Percentiles rank a stretch among this genome's conserved stretches.
phyloP scores from a whole-genome alignment of 2,888 invertebrate genomes.

The Hesperia comma region DNA sequence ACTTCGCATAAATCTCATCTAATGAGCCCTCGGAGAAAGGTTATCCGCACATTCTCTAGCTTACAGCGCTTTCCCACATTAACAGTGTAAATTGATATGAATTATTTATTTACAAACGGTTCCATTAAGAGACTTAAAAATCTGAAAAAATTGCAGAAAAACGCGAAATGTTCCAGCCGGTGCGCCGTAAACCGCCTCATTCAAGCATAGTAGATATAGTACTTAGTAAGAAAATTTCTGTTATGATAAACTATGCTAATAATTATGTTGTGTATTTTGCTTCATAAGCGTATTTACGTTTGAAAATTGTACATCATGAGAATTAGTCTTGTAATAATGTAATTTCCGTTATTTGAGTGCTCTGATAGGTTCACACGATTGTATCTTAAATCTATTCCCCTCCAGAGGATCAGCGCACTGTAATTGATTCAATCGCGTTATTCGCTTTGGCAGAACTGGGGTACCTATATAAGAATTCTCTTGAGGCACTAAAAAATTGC shows the following conservation, averaged over 20 bases:
- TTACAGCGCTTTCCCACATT: constrained; percentile 68
- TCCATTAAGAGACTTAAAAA: constrained; percentile 60
- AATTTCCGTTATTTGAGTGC: not conserved
- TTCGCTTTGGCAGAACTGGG: too few relatives aligned
- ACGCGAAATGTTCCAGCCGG: constrained; percentile 58
- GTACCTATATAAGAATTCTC: too few relatives aligned
- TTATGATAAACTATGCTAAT: constrained; percentile 32
- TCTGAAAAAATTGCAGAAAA: constrained; percentile 58
- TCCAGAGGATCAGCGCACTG: too few relatives aligned
- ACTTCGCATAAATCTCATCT: constrained; percentile 61
- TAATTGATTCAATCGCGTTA: too few relatives aligned
- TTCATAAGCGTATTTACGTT: not conserved
- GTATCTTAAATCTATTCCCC: too few relatives aligned
- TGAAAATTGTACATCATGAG: not conserved
- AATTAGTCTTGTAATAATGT: not conserved
- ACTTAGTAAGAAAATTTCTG: constrained; percentile 35
- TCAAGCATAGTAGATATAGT: constrained; percentile 43
- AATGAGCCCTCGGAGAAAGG: constrained; percentile 70
- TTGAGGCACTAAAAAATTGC: too few relatives aligned
- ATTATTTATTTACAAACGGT: constrained; percentile 60
- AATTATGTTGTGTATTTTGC: constrained; percentile 16
- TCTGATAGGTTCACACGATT: too few relatives aligned
- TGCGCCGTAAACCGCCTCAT: constrained; percentile 54
- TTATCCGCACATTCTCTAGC: constrained; percentile 54
- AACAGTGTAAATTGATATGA: constrained; percentile 67